These are phyloP conservation scores for Phyto melanocephala DNA, from an alignment of 2,888 invertebrate genomes.

Conservation along the genomic window DNA sequence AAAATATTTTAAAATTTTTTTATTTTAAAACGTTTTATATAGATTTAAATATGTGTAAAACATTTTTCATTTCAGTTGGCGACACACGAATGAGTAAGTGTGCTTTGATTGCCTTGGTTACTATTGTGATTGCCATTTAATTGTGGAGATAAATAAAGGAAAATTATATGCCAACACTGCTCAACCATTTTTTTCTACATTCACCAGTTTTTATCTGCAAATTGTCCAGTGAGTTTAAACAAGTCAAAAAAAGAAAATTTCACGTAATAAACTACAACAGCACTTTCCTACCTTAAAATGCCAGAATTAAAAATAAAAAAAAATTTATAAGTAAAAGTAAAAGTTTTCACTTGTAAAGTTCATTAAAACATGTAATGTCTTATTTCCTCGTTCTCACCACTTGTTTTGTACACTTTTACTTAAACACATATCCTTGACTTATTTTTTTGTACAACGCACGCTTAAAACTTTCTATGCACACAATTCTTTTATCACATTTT, in stretches of 20 bases:
- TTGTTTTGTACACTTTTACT: not conserved
- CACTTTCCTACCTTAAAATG: no score
- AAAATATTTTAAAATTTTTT: no score
- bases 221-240: no score
- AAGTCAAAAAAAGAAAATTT: no score
- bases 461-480: constrained; percentile 11
- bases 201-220: no score
- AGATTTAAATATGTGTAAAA: no score
- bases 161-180: not conserved
- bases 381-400: not conserved
- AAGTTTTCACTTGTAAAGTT: constrained; percentile 13
- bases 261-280: no score
- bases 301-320: not conserved
- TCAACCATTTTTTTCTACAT: no score
- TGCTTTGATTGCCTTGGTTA: no score
- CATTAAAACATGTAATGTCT: constrained; percentile 6
- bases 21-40: no score
- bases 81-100: not conserved
- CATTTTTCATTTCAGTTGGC: not conserved
- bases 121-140: not conserved
- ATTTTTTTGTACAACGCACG: not conserved
- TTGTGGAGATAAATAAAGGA: not conserved
- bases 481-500: not conserved
- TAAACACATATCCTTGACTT: constrained; percentile 50
- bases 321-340: not conserved